phyloP scores from a whole-genome alignment of 1,140 invertebrate species.

The Formica exsecta region DNA sequence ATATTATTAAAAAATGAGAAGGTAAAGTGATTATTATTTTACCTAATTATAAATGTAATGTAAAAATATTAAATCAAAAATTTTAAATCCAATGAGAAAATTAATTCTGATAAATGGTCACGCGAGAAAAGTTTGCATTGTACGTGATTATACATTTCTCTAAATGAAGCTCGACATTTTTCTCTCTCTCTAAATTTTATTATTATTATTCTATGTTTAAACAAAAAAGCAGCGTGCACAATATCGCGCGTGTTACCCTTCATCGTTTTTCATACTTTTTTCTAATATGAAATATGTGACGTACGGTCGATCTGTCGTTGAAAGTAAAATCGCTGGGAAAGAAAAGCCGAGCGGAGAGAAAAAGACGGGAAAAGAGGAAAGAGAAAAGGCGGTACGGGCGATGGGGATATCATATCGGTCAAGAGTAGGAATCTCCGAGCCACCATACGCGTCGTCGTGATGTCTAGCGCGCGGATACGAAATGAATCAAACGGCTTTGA shows the following conservation, averaged over 20 bases:
- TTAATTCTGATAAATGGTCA: conserved; percentile 12
- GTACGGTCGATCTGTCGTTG: conserved; percentile 43
- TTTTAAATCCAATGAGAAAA: conserved; percentile 12
- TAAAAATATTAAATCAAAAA: conserved; percentile 2
- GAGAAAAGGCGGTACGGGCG: not conserved
- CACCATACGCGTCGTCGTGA: conserved; percentile 60
- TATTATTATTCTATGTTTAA: conserved; percentile 6
- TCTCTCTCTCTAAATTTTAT: conserved; percentile 25
- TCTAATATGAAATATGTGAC: conserved; percentile 54
- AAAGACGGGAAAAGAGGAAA: not conserved
- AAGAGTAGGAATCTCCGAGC: conserved; percentile 61
- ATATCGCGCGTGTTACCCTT: conserved; percentile 16
- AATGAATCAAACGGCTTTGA: conserved; percentile 83
- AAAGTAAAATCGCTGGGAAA: conserved; percentile 43
- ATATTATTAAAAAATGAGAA: conserved; percentile 30
- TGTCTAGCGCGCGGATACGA: conserved; percentile 78
- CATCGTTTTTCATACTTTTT: conserved; percentile 40
- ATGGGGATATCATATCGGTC: conserved; percentile 65
- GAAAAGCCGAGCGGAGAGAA: not conserved
- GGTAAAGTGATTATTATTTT: not conserved
- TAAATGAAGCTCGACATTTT: not conserved
- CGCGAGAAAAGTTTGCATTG: not conserved
- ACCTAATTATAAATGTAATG: not conserved
- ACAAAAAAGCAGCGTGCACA: not conserved
- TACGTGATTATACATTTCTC: not conserved